Conservation (phyloP, 2,888 invertebrate species). For the Diabrotica balteata region DNA sequence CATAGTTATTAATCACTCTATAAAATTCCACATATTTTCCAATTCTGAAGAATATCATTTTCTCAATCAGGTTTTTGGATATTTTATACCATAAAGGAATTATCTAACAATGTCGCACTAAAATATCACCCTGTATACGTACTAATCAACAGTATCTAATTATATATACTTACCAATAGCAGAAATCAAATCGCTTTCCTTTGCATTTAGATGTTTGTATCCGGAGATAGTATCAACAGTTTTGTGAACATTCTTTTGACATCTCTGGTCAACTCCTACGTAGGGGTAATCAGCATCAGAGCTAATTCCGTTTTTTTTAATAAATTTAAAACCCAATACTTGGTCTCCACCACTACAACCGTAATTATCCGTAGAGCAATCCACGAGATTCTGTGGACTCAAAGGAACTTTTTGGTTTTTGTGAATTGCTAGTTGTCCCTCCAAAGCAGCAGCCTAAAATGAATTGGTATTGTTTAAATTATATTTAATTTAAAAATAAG, state of each 20-base stretch:
- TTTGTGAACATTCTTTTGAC: conserved; percentile 13
- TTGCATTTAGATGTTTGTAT: not conserved
- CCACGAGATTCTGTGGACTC: conserved; percentile 84
- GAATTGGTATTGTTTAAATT: too few species aligned
- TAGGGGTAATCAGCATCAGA: conserved; percentile 86
- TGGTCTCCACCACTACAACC: conserved; percentile 83
- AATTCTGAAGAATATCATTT: not conserved
- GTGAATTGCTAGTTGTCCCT: conserved; percentile 86
- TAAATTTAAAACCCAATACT: conserved; percentile 80
- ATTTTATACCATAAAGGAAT: too few species aligned
- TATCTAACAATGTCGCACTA: too few species aligned
- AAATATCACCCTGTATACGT: too few species aligned
- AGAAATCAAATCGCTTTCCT: not conserved
- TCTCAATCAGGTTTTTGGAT: not conserved
- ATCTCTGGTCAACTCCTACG: conserved; percentile 31
- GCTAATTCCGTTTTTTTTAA: conserved; percentile 82
- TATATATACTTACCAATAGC: conserved; percentile 7
- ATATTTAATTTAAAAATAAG: too few species aligned
- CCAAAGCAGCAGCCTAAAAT: conserved; percentile 81
- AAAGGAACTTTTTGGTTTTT: conserved; percentile 79
- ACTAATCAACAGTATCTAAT: too few species aligned
- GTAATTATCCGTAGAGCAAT: conserved; percentile 72
- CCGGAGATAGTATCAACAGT: not conserved
- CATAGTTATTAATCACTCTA: too few species aligned
- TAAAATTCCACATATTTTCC: too few species aligned